Percentiles rank a stretch among this genome's conserved stretches.
These are phyloP conservation scores for Hesperia comma DNA, from an alignment of 2,888 invertebrate species.

Conservation along the genomic window DNA sequence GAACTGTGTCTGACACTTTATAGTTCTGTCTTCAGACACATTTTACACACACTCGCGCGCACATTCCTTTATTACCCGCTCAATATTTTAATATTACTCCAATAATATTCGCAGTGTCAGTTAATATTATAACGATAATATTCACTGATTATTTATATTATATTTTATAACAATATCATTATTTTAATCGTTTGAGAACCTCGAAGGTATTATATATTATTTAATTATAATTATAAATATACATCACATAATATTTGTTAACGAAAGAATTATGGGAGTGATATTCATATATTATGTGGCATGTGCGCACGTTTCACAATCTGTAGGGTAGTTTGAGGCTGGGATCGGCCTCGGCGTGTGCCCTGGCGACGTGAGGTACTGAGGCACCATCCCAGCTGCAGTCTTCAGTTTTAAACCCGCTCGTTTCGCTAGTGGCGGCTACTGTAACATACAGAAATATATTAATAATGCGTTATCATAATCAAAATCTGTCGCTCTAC, in stretches of 20 bases:
- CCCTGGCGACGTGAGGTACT: conserved; percentile 39
- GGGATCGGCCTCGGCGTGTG: conserved; percentile 40
- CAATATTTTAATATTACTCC: conserved; percentile 53
- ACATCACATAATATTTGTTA: conserved; percentile 32
- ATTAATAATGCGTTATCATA: not conserved
- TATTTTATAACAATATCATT: not conserved
- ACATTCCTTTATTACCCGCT: conserved; percentile 64
- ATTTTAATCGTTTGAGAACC: not conserved
- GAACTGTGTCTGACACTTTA: conserved; percentile 68
- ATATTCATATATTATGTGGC: conserved; percentile 47
- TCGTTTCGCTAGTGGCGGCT: conserved; percentile 78
- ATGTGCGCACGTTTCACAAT: conserved; percentile 52
- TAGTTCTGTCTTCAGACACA: conserved; percentile 71
- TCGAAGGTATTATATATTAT: not conserved
- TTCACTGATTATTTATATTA: not conserved
- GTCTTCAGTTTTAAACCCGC: conserved; percentile 67
- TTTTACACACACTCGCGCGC: conserved; percentile 62
- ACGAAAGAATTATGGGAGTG: conserved; percentile 47
- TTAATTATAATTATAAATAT: conserved; percentile 11
- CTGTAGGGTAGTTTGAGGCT: conserved; percentile 52
- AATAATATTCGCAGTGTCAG: conserved; percentile 36
- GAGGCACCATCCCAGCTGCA: conserved; percentile 54
- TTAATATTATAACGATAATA: conserved; percentile 18
- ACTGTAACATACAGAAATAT: conserved; percentile 52
- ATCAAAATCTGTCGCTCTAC: too few relatives aligned